Evolutionary conservation across 2,797 vertebrate genomes (phyloP), one percentile per base, ranked within the genome.

Genomic region (Tauraco hartlaubi): DNA sequence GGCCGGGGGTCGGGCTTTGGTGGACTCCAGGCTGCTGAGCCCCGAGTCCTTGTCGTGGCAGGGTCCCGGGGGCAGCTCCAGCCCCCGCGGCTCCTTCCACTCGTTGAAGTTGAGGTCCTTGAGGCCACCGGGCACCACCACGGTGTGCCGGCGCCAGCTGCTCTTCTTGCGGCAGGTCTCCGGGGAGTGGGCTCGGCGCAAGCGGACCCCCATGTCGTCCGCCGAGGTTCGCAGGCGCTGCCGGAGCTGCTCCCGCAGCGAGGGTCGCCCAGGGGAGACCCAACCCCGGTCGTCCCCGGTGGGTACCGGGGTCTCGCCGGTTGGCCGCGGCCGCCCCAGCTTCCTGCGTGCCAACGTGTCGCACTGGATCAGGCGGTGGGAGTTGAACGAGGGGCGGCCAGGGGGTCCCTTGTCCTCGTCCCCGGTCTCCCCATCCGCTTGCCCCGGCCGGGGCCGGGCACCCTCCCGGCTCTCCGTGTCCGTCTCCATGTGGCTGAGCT

Each of bases 331-430:
- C 83, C 98, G 74, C 3, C 76, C 97, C 86, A 98, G 96, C 95
- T 99, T 99, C 92, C 99, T 99, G 16, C 99, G 98, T 31, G 99
- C 99, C 92, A 99, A 96, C 2, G 99, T 99, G 98, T 99, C 99
- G 15, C 99, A 99, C 95, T 99, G 99, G 93, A 99, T 99, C 71
- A 99, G 98, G 95, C 98, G 99, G 97, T 99, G 99, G 64, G 99
- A 99, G 96, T 97, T 99, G 97, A 99, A 99, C 55, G 99, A 99
- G 2, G 99, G 98, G 72, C 81, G 96, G 37, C 58, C 18, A 18
- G 7, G 19, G 31, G 63, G 41, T 6, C 37, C 13, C 85, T 92
- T 83, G 58, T 93, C 44, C 43, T 67, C 74, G 1, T 89, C 9
- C 96, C 78, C 29, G 2, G 72, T 11, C 3, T 1, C 29, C 3